These are phyloP conservation scores for Rafetus swinhoei DNA, from an alignment of 2,113 vertebrate genomes.

Conservation along the genomic window DNA sequence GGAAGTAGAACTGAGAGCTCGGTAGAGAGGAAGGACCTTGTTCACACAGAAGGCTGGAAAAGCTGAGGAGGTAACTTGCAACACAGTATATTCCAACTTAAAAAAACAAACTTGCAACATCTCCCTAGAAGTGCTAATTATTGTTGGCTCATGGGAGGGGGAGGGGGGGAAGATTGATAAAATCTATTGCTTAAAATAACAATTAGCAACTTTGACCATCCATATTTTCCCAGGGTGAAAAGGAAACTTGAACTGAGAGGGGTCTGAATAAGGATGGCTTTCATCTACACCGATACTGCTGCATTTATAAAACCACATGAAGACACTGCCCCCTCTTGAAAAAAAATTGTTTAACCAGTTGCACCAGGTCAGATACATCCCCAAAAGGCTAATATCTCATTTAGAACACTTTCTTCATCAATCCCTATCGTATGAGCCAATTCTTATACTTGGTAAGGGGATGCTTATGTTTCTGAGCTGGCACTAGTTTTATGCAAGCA, in stretches of 20 bases:
- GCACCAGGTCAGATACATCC: neutral
- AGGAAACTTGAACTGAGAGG: neutral
- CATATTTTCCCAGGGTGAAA: neutral
- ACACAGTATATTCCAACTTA: constrained; percentile 28
- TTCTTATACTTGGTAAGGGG: constrained; percentile 3
- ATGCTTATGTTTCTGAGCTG: constrained; percentile 12
- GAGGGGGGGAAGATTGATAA: neutral
- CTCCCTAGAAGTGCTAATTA: neutral
- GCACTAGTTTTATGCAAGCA: neutral
- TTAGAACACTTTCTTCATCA: neutral
- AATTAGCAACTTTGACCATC: neutral
- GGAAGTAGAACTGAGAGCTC: constrained; percentile 52
- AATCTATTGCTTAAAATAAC: constrained; percentile 36
- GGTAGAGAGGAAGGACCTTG: constrained; percentile 29
- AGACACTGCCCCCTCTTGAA: neutral
- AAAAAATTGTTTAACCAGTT: neutral
- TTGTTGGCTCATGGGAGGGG: constrained; percentile 12
- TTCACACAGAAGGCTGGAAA: neutral
- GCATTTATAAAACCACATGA: neutral
- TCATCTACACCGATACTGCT: neutral
- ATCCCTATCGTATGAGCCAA: neutral
- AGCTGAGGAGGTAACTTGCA: constrained; percentile 25
- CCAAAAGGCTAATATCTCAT: neutral
- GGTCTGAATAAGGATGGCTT: neutral
- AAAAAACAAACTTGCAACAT: constrained; percentile 38